These are phyloP conservation scores for Allenopithecus nigroviridis DNA, from an alignment of 2,797 vertebrate genomes.

Conservation along the genomic window DNA sequence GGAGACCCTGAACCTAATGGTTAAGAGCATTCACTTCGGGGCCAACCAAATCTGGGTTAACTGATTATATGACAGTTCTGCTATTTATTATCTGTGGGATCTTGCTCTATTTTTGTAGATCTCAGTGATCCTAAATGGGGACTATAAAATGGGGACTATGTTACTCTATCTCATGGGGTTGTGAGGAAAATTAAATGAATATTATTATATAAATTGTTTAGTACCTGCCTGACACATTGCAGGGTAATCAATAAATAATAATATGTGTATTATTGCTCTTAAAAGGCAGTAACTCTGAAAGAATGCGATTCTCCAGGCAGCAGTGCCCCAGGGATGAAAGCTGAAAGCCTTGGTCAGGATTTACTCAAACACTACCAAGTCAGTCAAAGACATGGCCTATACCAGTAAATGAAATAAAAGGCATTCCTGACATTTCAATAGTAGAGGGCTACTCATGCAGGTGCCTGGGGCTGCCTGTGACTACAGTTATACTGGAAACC, in stretches of 20 bases:
- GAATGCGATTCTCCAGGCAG: neutral
- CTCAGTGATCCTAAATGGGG: neutral
- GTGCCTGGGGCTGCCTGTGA: neutral
- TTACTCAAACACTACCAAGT: neutral
- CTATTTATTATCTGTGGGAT: neutral
- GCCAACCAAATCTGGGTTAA: neutral
- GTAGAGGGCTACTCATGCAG: neutral
- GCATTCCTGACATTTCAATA: constrained; percentile 46
- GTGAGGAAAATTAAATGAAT: neutral
- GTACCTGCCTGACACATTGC: neutral
- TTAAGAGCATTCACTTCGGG: neutral
- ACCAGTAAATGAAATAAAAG: constrained; percentile 38
- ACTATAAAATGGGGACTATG: neutral
- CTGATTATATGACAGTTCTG: neutral
- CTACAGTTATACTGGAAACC: neutral
- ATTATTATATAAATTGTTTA: neutral
- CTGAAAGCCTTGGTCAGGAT: neutral
- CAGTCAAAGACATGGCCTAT: neutral
- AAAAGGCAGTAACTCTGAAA: neutral
- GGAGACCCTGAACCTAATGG: neutral
- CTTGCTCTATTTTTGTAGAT: neutral
- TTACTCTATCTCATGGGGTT: neutral
- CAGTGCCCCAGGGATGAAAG: neutral
- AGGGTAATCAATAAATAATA: neutral
- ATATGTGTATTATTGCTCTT: neutral